Conservation (phyloP, 64 coral and sea anemone species). For the Dendrophyllia cribrosa region DNA sequence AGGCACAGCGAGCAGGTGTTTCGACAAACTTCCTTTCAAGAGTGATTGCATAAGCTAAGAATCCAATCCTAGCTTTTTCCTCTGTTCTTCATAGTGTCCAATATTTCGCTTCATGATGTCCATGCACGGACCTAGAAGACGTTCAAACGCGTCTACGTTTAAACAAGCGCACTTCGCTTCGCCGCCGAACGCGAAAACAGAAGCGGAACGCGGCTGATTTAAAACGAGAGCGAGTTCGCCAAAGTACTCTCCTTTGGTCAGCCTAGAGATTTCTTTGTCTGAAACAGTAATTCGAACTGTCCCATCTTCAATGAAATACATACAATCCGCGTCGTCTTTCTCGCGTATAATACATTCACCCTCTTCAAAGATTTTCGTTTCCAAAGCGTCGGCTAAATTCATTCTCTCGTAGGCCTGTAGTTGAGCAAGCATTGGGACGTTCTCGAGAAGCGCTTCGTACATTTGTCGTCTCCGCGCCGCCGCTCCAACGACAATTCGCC, state of each 20-base stretch:
- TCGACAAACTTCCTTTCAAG: neutral
- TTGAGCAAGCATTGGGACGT: slow-evolving; percentile 82
- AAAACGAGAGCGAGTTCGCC: slow-evolving; percentile 96
- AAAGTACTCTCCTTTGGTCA: slow-evolving; percentile 85
- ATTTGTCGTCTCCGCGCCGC: slow-evolving; percentile 82
- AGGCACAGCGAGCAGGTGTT: slow-evolving; percentile 29
- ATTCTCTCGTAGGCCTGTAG: slow-evolving; percentile 88
- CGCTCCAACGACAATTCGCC: slow-evolving; percentile 89
- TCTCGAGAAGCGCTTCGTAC: slow-evolving; percentile 87
- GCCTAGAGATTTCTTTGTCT: slow-evolving; percentile 88
- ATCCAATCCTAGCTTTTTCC: slow-evolving; percentile 83
- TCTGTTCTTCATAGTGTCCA: slow-evolving; percentile 84
- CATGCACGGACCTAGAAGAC: slow-evolving; percentile 96
- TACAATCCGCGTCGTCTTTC: slow-evolving; percentile 93
- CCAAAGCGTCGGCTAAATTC: slow-evolving; percentile 94
- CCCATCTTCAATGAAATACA: slow-evolving; percentile 98
- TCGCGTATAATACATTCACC: slow-evolving; percentile 90
- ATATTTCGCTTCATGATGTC: slow-evolving; percentile 99
- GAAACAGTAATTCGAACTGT: slow-evolving; percentile 77
- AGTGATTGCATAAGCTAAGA: neutral
- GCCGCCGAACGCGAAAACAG: slow-evolving; percentile 73
- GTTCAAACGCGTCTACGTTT: slow-evolving; percentile 87
- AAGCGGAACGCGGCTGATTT: slow-evolving; percentile 96
- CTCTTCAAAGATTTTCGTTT: slow-evolving; percentile 80
- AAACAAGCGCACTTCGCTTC: slow-evolving; percentile 87